Evolutionary conservation across 2,888 invertebrate species (phyloP).

Genomic region (Apotomis betuletana): DNA sequence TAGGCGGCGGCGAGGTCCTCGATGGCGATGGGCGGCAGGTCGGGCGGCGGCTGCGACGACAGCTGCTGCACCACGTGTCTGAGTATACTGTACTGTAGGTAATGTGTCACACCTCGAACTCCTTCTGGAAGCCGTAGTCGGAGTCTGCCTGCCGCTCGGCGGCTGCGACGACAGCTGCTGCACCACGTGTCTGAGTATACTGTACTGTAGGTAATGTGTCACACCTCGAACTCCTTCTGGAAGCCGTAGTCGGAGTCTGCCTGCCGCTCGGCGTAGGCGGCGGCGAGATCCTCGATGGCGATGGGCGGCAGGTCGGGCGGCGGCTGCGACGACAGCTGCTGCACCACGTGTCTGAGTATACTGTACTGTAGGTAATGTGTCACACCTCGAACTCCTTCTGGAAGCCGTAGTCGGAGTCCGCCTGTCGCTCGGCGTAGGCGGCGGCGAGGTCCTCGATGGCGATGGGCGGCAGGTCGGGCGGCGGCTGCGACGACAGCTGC

Average conservation of each 20-base stretch:
- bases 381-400: slow-evolving; percentile 93
- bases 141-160: slow-evolving; percentile 93
- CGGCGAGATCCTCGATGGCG: too few relatives aligned
- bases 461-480: slow-evolving; percentile 78
- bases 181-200: slow-evolving; percentile 58
- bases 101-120: slow-evolving; percentile 87
- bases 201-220: slow-evolving; percentile 3
- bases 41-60: slow-evolving; percentile 88
- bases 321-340: slow-evolving; percentile 85
- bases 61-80: slow-evolving; percentile 75
- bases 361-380: neutral
- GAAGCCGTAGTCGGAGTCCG: slow-evolving; percentile 95
- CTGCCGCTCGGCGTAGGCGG: slow-evolving; percentile 55
- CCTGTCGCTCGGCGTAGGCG: slow-evolving; percentile 60
- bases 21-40: slow-evolving; percentile 91
- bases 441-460: too few relatives aligned
- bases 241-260: slow-evolving; percentile 95
- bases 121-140: slow-evolving; percentile 95
- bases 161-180: slow-evolving; percentile 84
- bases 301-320: slow-evolving; percentile 78
- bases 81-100: neutral
- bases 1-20: slow-evolving; percentile 90
- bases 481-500: slow-evolving; percentile 83
- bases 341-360: slow-evolving; percentile 59
- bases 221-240: slow-evolving; percentile 93